Conservation (phyloP, 2,888 invertebrate species). For the Ferrisia virgata region DNA sequence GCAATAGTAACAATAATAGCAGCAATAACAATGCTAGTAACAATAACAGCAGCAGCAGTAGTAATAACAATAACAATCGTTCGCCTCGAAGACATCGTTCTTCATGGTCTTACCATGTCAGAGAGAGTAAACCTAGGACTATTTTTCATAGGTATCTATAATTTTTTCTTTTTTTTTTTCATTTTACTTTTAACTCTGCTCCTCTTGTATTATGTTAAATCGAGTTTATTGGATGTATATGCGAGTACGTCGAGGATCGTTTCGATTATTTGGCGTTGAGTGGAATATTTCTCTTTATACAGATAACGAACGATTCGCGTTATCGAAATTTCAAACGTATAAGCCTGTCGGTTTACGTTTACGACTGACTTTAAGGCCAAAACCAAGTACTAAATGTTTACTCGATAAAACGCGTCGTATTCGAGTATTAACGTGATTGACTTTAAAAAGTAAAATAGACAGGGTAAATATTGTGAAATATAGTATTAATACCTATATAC, state of each 20-base stretch:
- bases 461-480: slow-evolving; percentile 4
- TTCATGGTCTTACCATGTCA: slow-evolving; percentile 37
- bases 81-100: slow-evolving; percentile 42
- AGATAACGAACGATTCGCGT: not conserved
- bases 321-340: slow-evolving; percentile 16
- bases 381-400: not conserved
- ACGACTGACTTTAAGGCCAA: not conserved
- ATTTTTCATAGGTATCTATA: slow-evolving; percentile 44
- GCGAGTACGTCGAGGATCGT: not conserved
- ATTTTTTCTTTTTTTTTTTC: not conserved
- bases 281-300: not conserved
- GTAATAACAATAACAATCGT: slow-evolving; percentile 51
- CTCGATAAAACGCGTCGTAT: slow-evolving; percentile 11
- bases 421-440: slow-evolving; percentile 6
- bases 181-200: too few relatives aligned
- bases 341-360: not conserved
- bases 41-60: slow-evolving; percentile 42
- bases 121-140: slow-evolving; percentile 39
- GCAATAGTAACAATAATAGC: slow-evolving; percentile 46
- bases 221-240: not conserved
- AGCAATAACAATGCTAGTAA: slow-evolving; percentile 43
- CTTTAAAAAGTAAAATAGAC: not conserved
- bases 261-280: not conserved
- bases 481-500: too few relatives aligned
- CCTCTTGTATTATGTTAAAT: too few relatives aligned